These are phyloP conservation scores for Copidosoma floridanum DNA, from an alignment of 1,140 invertebrate genomes.

Conservation along the genomic window DNA sequence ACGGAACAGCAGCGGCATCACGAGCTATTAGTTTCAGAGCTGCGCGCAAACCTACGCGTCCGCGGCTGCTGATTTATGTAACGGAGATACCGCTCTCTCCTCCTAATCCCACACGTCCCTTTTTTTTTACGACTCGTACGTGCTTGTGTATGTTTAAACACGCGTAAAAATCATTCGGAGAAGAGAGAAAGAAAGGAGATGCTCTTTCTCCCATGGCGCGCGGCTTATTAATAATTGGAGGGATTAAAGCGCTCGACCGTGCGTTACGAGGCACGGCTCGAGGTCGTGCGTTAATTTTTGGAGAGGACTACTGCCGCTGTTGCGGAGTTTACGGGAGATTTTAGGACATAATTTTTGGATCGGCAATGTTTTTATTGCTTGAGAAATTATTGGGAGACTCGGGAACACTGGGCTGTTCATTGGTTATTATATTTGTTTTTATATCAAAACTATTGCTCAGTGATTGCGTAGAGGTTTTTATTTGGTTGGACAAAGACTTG, in stretches of 20 bases:
- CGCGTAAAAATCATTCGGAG: neutral
- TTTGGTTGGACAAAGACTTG: no score
- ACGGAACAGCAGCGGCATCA: neutral
- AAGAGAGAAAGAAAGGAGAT: neutral
- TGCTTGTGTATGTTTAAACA: neutral
- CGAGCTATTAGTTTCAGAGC: constrained; percentile 13
- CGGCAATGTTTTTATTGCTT: no score
- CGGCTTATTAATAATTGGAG: constrained; percentile 17
- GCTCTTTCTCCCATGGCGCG: neutral
- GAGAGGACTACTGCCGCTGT: no score
- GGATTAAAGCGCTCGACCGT: constrained; percentile 9
- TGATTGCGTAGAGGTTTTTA: no score
- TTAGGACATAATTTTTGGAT: no score
- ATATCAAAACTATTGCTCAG: no score
- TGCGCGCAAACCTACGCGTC: neutral
- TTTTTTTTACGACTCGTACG: neutral
- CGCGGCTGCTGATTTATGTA: constrained; percentile 8
- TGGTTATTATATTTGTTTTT: no score
- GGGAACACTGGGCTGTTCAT: no score
- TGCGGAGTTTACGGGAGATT: no score
- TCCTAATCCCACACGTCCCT: neutral
- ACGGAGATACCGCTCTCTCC: neutral
- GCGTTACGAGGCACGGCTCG: neutral
- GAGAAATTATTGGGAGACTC: no score
- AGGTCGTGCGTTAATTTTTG: constrained; percentile 12